Conservation (phyloP, 2,797 vertebrate genomes). For the Sebastes vulpes region DNA sequence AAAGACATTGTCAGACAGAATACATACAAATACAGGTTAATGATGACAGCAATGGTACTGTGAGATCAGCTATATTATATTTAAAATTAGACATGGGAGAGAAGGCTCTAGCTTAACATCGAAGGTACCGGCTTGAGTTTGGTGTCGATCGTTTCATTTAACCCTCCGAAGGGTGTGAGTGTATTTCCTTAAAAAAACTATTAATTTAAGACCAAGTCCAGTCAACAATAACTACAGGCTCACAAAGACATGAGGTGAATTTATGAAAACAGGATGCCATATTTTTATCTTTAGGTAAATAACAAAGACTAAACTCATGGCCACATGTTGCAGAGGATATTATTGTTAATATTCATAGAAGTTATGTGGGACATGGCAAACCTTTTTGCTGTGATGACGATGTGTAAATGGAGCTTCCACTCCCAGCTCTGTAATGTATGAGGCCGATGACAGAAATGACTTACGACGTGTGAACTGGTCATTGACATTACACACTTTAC, state of each 20-base stretch:
- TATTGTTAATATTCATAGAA: background rate
- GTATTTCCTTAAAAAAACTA: too few relatives aligned
- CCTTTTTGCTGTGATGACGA: background rate
- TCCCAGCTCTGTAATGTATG: background rate
- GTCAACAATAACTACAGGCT: background rate
- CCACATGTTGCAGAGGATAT: background rate
- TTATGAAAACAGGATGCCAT: background rate
- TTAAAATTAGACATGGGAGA: background rate
- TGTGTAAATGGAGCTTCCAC: background rate
- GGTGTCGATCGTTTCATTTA: background rate
- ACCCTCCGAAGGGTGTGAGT: background rate
- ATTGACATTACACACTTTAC: background rate
- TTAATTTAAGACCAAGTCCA: background rate
- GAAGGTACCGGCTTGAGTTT: background rate
- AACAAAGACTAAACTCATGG: background rate
- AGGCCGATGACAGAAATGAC: background rate
- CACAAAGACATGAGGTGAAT: background rate
- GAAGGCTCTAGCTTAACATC: background rate
- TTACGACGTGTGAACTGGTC: background rate
- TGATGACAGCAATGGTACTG: background rate
- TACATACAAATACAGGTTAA: too few relatives aligned
- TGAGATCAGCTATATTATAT: background rate
- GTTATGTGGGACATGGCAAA: background rate
- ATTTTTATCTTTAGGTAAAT: background rate
- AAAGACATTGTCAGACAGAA: background rate